Percentiles rank a stretch among this genome's conserved stretches.
Conservation (phyloP, 2,888 invertebrate species). For the Hirtodrosophila alboralis region DNA sequence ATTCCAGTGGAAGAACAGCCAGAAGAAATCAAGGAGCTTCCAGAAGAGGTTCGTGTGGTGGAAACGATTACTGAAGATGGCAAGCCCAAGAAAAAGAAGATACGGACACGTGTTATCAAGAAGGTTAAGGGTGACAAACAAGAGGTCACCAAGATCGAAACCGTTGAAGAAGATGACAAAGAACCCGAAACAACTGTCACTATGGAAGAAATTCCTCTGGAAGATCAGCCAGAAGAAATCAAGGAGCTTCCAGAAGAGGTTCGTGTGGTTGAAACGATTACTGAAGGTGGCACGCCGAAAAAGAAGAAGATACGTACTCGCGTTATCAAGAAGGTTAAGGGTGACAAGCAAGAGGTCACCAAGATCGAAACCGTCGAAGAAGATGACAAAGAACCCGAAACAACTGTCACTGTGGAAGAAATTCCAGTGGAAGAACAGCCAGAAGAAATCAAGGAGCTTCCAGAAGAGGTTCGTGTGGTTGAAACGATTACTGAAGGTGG, state of each 20-base stretch:
- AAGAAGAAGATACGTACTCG: slow-evolving; percentile 20
- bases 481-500: slow-evolving; percentile 16
- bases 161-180: slow-evolving; percentile 60
- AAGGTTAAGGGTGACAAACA: slow-evolving; percentile 30
- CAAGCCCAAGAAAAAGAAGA: slow-evolving; percentile 22
- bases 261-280: slow-evolving; percentile 10
- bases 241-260: slow-evolving; percentile 15
- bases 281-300: slow-evolving; percentile 10
- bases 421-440: slow-evolving; percentile 5
- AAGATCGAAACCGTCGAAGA: slow-evolving; percentile 17
- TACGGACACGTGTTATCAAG: slow-evolving; percentile 29
- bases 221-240: slow-evolving; percentile 7
- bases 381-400: slow-evolving; percentile 9
- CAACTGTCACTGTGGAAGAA: slow-evolving; percentile 11
- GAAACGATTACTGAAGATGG: slow-evolving; percentile 27
- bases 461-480: slow-evolving; percentile 21
- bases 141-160: slow-evolving; percentile 55
- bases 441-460: slow-evolving; percentile 19
- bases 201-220: slow-evolving; percentile 47
- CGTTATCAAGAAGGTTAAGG: slow-evolving; percentile 19
- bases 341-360: slow-evolving; percentile 18
- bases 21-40: slow-evolving; percentile 54
- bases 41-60: slow-evolving; percentile 31
- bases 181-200: slow-evolving; percentile 81
- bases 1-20: slow-evolving; percentile 67